Evolutionary conservation across 1,140 invertebrate genomes (phyloP), one percentile per base, ranked within the genome.

Genomic region (Thaumatotibia leucotreta): DNA sequence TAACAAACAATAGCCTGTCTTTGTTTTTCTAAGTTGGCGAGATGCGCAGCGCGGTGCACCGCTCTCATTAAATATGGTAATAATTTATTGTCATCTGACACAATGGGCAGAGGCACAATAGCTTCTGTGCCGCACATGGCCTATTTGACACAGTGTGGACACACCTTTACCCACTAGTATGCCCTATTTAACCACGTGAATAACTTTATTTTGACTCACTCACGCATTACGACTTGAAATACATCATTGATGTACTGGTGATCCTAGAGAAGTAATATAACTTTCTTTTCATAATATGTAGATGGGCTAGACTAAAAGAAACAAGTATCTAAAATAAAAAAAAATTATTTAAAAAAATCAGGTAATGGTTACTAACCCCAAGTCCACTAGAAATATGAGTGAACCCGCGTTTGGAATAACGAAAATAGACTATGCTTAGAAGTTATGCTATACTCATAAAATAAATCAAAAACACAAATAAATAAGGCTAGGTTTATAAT

Each of bases 121-220:
- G 52, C 52, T 58, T 58, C 52, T 58, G 52, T 31, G 24, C 10
- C 50, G 14, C 76, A 74, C 82, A 73, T 80, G 79, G 80, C 79
- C 79, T 68, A 78, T 80, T 78, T 82, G 69, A 27, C 33, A 23
- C 31, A 63, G 31, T 27, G 52, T 63, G 65, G 75, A 67, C 80
- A 65, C 81, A 76, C 83, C 78, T 82, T 73, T 68, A 68, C 70
- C 52, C 50, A 69, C 65, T 68, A 66, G 65, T 58, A 66, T 76
- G 74, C 52, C 69, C 72, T 58, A 73, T 75, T 77, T 75, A 68
- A 54, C 62, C 69, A 65, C 27, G 63, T 70, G 63, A 65, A 70
- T 63, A 33, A 61, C 31, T 22, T 39, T 61, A 69, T 72, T 68
- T 61, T 63, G 61, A 63, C 8, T 66, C 69, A 68, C 52, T 74